These are phyloP conservation scores for Emys orbicularis DNA, from an alignment of 2,797 vertebrate species.

Conservation along the genomic window DNA sequence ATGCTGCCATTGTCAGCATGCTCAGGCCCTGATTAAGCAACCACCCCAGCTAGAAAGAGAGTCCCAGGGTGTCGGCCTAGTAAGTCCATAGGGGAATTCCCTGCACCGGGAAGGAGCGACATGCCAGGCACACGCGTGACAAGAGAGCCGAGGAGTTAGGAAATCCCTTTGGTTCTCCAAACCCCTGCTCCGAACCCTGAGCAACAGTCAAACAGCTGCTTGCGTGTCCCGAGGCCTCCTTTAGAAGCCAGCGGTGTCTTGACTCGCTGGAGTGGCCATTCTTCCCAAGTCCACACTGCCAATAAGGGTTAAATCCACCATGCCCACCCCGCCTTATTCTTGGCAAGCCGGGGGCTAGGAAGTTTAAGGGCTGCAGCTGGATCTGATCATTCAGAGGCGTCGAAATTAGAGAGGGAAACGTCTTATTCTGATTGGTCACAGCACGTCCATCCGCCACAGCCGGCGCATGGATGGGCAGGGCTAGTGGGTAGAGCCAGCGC, in stretches of 20 bases:
- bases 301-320: background rate
- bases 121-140: too few species aligned
- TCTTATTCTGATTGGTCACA: background rate
- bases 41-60: too few species aligned
- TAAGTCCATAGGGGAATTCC: background rate
- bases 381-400: background rate
- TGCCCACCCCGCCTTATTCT: background rate
- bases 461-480: background rate
- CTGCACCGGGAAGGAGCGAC: background rate
- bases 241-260: background rate
- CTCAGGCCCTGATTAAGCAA: fast-evolving
- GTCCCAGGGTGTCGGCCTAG: background rate
- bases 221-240: background rate
- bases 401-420: background rate
- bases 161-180: background rate
- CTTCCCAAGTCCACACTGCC: background rate
- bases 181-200: background rate
- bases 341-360: background rate
- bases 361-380: background rate
- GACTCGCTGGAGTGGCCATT: background rate
- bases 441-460: background rate
- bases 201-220: background rate
- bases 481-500: too few species aligned
- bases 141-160: background rate
- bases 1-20: fast-evolving